Percentiles rank a stretch among this genome's conserved stretches.
Conservation (phyloP, 2,113 vertebrate genomes). For the Myocastor coypus region DNA sequence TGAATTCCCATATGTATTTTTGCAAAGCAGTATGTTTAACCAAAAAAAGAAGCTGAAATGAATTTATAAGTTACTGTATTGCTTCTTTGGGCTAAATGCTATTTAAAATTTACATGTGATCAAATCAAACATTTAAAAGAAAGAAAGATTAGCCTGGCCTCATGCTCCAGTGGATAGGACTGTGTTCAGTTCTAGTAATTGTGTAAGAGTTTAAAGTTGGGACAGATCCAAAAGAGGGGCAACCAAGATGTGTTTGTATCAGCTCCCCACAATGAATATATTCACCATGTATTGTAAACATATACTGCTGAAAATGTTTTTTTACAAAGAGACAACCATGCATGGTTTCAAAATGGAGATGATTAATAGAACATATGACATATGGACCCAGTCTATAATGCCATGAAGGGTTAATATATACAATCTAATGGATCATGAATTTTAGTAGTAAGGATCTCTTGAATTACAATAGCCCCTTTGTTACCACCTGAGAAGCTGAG, state of each 20-base stretch:
- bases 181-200: not conserved
- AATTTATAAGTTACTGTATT: slow-evolving; percentile 46
- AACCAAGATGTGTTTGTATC: not conserved
- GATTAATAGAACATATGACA: not conserved
- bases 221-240: not conserved
- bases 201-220: slow-evolving; percentile 11
- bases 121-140: slow-evolving; percentile 44
- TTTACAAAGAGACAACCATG: not conserved
- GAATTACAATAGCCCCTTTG: not conserved
- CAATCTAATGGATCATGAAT: not conserved
- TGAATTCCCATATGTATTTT: slow-evolving; percentile 33
- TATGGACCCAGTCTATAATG: slow-evolving; percentile 6
- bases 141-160: not conserved
- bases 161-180: not conserved
- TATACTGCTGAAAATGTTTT: not conserved
- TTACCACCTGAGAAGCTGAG: not conserved
- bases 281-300: not conserved
- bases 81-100: slow-evolving; percentile 32
- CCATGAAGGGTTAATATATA: not conserved
- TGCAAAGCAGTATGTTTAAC: slow-evolving; percentile 51
- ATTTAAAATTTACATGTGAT: slow-evolving; percentile 40
- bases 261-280: not conserved
- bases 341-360: slow-evolving; percentile 51
- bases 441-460: not conserved
- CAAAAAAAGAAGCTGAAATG: slow-evolving; percentile 38